phyloP scores from a whole-genome alignment of 2,888 invertebrate genomes.

The Parnassius smintheus region DNA sequence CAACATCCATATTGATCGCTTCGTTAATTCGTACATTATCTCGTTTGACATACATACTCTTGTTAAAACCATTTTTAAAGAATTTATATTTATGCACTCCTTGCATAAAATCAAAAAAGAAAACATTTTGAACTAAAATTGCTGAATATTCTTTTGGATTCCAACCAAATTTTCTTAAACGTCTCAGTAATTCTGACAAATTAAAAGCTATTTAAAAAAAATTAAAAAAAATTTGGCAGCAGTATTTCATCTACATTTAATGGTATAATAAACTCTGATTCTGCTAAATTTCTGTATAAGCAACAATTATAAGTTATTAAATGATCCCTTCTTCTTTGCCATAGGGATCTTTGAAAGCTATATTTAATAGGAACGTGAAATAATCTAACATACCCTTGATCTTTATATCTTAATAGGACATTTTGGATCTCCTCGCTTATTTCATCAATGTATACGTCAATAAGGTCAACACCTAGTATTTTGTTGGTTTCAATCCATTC shows the following conservation, averaged over 20 bases:
- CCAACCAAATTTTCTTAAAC: constrained; percentile 65
- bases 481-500: constrained; percentile 87
- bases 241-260: constrained; percentile 86
- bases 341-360: constrained; percentile 64
- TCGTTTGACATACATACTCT: constrained; percentile 60
- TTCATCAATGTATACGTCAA: constrained; percentile 84
- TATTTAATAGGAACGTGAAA: constrained; percentile 78
- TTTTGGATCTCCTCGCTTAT: constrained; percentile 77
- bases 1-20: constrained; percentile 37
- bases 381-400: constrained; percentile 69
- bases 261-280: too few relatives aligned
- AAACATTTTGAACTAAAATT: constrained; percentile 84
- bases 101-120: constrained; percentile 83
- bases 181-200: constrained; percentile 80
- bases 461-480: constrained; percentile 84
- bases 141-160: constrained; percentile 78
- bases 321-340: constrained; percentile 87
- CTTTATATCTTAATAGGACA: constrained; percentile 80
- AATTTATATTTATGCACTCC: constrained; percentile 46
- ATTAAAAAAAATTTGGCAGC: too few relatives aligned
- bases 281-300: constrained; percentile 32
- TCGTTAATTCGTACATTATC: constrained; percentile 63
- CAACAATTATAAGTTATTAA: constrained; percentile 89
- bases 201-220: constrained; percentile 75
- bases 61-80: constrained; percentile 38